These are phyloP conservation scores for Sapajus apella DNA, from an alignment of 2,113 vertebrate species.

Conservation along the genomic window DNA sequence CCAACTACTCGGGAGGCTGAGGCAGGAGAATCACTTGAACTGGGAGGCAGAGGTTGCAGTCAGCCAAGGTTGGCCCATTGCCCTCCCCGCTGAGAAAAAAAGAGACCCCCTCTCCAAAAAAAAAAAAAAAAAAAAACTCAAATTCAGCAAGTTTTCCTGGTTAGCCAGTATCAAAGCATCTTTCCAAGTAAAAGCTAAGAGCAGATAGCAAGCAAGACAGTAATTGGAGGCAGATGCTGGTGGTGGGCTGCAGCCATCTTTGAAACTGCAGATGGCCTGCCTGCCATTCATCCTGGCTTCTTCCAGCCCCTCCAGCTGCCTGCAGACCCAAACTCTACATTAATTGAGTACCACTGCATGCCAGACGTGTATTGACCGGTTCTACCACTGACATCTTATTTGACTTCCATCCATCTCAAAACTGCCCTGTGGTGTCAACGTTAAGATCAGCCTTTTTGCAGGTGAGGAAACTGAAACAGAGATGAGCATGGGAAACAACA, in stretches of 20 bases:
- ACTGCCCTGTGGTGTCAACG: not conserved
- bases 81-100: no score
- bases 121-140: not conserved
- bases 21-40: no score
- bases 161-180: conserved; percentile 74
- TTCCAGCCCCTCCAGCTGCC: not conserved
- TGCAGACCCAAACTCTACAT: not conserved
- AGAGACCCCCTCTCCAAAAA: no score
- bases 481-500: not conserved
- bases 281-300: conserved; percentile 62
- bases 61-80: no score
- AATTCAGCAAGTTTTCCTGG: conserved; percentile 68
- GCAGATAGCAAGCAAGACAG: conserved; percentile 73
- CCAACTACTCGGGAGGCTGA: no score
- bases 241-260: conserved; percentile 66
- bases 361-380: not conserved
- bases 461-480: not conserved
- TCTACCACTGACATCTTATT: not conserved
- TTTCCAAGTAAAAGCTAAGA: conserved; percentile 73
- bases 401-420: not conserved
- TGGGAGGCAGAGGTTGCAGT: no score
- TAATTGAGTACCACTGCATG: not conserved
- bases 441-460: not conserved
- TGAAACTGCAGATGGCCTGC: conserved; percentile 79
- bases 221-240: conserved; percentile 79